Conservation (phyloP, 1,140 invertebrate species). For the Cydia amplana region DNA sequence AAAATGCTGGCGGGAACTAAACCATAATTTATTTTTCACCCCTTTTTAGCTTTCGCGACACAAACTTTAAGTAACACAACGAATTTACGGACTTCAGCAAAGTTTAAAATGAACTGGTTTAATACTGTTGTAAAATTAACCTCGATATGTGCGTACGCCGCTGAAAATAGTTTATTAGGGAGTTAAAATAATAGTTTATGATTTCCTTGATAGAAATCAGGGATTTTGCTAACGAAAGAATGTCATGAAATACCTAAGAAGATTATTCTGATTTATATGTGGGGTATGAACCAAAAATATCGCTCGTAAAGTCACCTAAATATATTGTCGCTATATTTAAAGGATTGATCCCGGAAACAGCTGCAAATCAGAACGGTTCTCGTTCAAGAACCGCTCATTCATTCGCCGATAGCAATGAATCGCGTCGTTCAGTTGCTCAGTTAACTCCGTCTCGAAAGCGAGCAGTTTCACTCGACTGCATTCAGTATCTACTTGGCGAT, state of each 20-base stretch:
- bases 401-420: conserved; percentile 24
- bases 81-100: conserved; percentile 1
- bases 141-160: neutral
- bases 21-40: conserved; percentile 45
- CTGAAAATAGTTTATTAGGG: neutral
- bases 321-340: conserved; percentile 21
- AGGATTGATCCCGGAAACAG: conserved; percentile 8
- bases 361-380: conserved; percentile 13
- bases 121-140: conserved; percentile 25
- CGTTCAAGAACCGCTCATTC: conserved; percentile 25
- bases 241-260: neutral
- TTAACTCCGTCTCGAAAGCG: conserved; percentile 6
- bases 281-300: conserved; percentile 1
- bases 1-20: conserved; percentile 44
- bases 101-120: neutral
- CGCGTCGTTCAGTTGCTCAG: conserved; percentile 10
- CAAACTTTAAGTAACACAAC: conserved; percentile 18
- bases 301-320: neutral
- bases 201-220: conserved; percentile 9
- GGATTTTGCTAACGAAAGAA: neutral
- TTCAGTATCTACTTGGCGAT: neutral
- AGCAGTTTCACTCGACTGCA: conserved; percentile 6
- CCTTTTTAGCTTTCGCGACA: conserved; percentile 32
- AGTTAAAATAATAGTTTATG: conserved; percentile 3
- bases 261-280: neutral